Evolutionary conservation across 2,113 vertebrate genomes (phyloP).

Genomic region (Cyphomyrus discorhynchus): DNA sequence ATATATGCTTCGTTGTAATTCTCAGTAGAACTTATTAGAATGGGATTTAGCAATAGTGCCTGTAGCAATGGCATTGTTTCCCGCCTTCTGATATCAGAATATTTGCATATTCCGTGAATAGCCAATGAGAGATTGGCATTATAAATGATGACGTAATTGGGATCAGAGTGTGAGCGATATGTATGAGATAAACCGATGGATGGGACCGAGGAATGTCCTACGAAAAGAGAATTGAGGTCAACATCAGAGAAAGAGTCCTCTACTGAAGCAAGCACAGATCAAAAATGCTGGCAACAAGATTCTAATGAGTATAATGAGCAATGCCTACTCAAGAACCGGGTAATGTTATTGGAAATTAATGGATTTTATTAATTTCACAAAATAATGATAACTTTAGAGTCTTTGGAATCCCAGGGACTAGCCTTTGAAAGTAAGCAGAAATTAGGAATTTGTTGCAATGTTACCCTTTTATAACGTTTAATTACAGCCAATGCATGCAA

Average conservation of each 20-base stretch:
- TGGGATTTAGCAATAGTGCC: not conserved
- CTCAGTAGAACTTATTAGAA: not conserved
- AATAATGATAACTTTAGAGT: not conserved
- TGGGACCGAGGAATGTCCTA: not conserved
- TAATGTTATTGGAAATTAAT: not conserved
- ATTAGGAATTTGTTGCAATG: conserved; percentile 27
- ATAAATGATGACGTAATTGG: not conserved
- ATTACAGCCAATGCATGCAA: conserved; percentile 9
- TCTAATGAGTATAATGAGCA: not conserved
- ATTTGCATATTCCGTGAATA: not conserved
- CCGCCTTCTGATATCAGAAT: not conserved
- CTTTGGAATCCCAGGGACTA: conserved; percentile 6
- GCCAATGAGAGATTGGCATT: not conserved
- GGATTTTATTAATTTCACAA: not conserved
- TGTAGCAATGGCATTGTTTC: not conserved
- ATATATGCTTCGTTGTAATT: not conserved
- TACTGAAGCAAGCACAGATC: not conserved
- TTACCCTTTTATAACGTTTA: not conserved
- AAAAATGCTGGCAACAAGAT: not conserved
- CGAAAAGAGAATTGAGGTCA: not conserved
- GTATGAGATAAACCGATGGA: not conserved
- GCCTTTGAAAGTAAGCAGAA: conserved; percentile 26
- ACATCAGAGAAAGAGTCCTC: not conserved
- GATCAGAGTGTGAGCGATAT: not conserved
- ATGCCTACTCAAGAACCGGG: not conserved